Evolutionary conservation across 2,113 vertebrate species (phyloP).

Genomic region (Paracanthobrama guichenoti): DNA sequence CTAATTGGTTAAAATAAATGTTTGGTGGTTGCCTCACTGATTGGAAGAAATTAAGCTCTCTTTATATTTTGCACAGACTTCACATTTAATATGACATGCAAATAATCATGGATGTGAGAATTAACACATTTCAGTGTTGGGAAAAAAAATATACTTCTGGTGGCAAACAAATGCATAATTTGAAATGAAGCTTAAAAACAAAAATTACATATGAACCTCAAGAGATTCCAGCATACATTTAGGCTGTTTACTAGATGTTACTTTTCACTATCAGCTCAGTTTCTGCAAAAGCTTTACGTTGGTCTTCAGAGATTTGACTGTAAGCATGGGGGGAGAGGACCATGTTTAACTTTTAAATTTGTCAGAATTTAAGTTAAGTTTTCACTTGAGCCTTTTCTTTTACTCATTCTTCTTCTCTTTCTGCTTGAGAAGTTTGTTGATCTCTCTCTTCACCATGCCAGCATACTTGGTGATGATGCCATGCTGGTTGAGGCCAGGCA

Average conservation of each 20-base stretch:
- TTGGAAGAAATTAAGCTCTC: slow-evolving; percentile 58
- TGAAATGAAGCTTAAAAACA: not conserved
- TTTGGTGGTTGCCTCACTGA: slow-evolving; percentile 63
- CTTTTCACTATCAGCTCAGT: not conserved
- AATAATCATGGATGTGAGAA: not conserved
- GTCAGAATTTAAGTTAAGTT: slow-evolving; percentile 2
- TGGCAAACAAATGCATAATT: not conserved
- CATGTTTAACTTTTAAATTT: not conserved
- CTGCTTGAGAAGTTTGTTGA: slow-evolving; percentile 97
- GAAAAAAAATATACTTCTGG: not conserved
- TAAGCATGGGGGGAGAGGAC: slow-evolving; percentile 9
- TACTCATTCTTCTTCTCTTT: slow-evolving; percentile 98
- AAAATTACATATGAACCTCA: not conserved
- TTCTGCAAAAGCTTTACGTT: slow-evolving; percentile 12
- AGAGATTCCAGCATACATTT: not conserved
- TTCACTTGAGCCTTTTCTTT: slow-evolving; percentile 37
- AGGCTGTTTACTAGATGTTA: not conserved
- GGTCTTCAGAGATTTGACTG: slow-evolving; percentile 21
- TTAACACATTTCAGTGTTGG: not conserved
- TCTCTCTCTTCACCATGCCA: slow-evolving; percentile 93
- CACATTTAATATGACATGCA: slow-evolving; percentile 28
- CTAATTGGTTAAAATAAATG: slow-evolving; percentile 40
- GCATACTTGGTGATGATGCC: slow-evolving; percentile 91
- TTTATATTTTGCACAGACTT: slow-evolving; percentile 39
- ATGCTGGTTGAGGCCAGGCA: slow-evolving; percentile 95